Evolutionary conservation across 2,888 invertebrate species (phyloP).

Genomic region (Tenthredo scrophulariae): DNA sequence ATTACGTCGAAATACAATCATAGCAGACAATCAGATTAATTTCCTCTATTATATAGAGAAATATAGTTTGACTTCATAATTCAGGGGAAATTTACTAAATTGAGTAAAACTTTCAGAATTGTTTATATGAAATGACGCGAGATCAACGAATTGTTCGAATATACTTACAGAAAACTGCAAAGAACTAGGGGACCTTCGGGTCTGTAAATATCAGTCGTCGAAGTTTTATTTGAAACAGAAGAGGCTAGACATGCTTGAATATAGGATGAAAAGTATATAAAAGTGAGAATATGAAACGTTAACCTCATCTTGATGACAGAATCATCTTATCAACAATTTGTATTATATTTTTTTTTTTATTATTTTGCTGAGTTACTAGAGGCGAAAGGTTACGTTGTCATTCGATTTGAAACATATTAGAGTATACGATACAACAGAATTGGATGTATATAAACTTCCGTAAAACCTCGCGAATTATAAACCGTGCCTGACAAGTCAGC

Average conservation of each 20-base stretch:
- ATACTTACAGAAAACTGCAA: constrained; percentile 87
- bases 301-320: constrained; percentile 66
- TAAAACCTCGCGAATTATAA: neutral
- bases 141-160: neutral
- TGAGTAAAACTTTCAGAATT: neutral
- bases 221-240: constrained; percentile 67
- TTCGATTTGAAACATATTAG: neutral
- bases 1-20: neutral
- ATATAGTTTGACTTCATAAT: neutral
- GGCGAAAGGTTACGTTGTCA: constrained; percentile 14
- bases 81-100: neutral
- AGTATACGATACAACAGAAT: neutral
- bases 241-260: constrained; percentile 60
- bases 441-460: neutral
- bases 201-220: constrained; percentile 78
- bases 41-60: neutral
- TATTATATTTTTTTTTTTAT: neutral
- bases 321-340: constrained; percentile 13
- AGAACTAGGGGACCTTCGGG: constrained; percentile 85
- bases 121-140: neutral
- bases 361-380: neutral
- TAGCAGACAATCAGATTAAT: neutral
- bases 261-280: constrained; percentile 60
- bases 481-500: neutral
- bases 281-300: constrained; percentile 55